phyloP scores from a whole-genome alignment of 1,140 invertebrate genomes.

The Sitophilus oryzae region DNA sequence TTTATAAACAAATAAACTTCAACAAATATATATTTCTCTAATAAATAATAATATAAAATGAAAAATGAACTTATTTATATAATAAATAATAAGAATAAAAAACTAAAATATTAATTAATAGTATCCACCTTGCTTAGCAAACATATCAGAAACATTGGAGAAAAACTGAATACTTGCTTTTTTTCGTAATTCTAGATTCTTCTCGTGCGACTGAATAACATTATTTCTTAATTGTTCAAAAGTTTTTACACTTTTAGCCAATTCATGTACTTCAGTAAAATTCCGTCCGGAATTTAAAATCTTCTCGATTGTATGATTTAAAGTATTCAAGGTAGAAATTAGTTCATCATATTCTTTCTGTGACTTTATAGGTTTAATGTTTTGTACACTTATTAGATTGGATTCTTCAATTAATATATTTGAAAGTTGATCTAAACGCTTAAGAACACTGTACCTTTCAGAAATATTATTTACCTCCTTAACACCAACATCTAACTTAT shows the following conservation, averaged over 20 bases:
- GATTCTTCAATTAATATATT: neutral
- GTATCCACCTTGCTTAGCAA: conserved; percentile 13
- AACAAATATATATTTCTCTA: no score
- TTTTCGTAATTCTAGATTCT: neutral
- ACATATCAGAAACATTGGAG: conserved; percentile 4
- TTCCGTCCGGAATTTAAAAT: conserved; percentile 10
- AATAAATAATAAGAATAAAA: no score
- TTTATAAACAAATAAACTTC: no score
- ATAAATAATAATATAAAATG: no score
- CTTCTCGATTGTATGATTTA: conserved; percentile 1
- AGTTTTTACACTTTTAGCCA: conserved; percentile 6
- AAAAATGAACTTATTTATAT: no score
- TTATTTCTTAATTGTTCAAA: conserved; percentile 3
- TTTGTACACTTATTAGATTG: conserved; percentile 10
- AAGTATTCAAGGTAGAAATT: conserved; percentile 2
- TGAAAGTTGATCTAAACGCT: neutral
- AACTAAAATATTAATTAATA: no score
- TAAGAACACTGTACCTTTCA: conserved; percentile 8
- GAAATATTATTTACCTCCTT: conserved; percentile 6
- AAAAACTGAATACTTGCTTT: conserved; percentile 3
- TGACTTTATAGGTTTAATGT: conserved; percentile 15
- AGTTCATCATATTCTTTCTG: conserved; percentile 22
- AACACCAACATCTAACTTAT: conserved; percentile 4
- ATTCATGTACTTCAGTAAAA: conserved; percentile 10
- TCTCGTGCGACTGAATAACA: neutral